Evolutionary conservation across 2,113 vertebrate genomes (phyloP).

Genomic region (Craseonycteris thonglongyai): DNA sequence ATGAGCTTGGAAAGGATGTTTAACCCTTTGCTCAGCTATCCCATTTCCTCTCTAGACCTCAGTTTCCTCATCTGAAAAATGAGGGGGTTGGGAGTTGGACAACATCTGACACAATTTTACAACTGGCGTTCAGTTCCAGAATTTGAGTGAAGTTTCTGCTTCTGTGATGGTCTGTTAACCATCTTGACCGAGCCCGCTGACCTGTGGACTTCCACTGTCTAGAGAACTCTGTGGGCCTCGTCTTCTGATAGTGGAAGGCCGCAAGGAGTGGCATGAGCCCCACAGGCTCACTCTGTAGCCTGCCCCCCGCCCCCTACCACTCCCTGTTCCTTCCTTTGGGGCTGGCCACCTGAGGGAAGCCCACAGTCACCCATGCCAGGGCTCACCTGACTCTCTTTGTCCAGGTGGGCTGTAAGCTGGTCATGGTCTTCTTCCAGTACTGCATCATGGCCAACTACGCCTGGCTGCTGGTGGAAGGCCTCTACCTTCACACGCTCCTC

Average conservation of each 20-base stretch:
- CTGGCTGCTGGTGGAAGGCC: slow-evolving; percentile 94
- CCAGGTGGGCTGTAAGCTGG: slow-evolving; percentile 90
- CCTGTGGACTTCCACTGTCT: neutral
- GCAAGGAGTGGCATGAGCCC: neutral
- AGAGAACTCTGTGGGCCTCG: neutral
- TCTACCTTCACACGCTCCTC: slow-evolving; percentile 93
- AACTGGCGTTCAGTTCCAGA: neutral
- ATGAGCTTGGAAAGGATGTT: neutral
- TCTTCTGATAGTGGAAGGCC: neutral
- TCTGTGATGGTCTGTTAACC: neutral
- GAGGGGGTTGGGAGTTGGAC: neutral
- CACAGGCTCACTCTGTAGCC: neutral
- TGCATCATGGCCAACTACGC: slow-evolving; percentile 95
- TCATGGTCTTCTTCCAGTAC: slow-evolving; percentile 93
- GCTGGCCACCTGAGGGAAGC: neutral
- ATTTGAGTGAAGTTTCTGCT: neutral
- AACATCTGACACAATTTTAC: neutral
- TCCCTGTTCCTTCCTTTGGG: neutral
- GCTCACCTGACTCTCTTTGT: slow-evolving; percentile 65
- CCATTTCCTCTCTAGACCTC: neutral
- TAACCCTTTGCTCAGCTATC: neutral
- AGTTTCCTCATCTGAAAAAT: neutral
- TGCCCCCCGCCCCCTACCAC: neutral
- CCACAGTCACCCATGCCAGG: neutral
- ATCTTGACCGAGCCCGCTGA: neutral